phyloP scores from a whole-genome alignment of 2,888 invertebrate species.

The Heliconius sara region DNA sequence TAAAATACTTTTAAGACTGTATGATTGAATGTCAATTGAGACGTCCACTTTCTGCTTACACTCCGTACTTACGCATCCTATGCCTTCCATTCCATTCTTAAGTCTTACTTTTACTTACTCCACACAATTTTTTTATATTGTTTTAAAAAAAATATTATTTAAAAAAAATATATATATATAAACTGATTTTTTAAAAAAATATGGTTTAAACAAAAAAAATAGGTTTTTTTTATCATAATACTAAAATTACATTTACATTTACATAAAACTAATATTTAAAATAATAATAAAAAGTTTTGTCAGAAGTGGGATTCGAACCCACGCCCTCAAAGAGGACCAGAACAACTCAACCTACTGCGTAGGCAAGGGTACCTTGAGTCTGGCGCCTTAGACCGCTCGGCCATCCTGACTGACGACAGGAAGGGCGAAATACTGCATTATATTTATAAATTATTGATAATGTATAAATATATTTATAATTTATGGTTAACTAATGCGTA shows the following conservation, averaged over 20 bases:
- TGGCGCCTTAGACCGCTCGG: constrained; percentile 79
- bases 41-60: too few relatives aligned
- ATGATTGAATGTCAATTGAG: too few relatives aligned
- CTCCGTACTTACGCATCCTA: too few relatives aligned
- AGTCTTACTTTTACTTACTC: too few relatives aligned
- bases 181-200: background rate
- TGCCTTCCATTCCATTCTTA: too few relatives aligned
- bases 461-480: background rate
- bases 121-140: too few relatives aligned
- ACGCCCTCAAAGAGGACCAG: constrained; percentile 91
- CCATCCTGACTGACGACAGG: constrained; percentile 22
- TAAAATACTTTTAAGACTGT: too few relatives aligned
- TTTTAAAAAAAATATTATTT: too few relatives aligned
- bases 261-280: too few relatives aligned
- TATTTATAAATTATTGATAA: background rate
- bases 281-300: constrained; percentile 9
- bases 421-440: background rate
- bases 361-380: constrained; percentile 31
- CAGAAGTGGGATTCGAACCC: constrained; percentile 92
- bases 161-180: background rate
- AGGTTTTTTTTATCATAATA: background rate
- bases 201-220: background rate
- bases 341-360: constrained; percentile 71
- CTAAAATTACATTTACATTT: too few relatives aligned
- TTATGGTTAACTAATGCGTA: too few relatives aligned